These are phyloP conservation scores for Ryuthela nishihirai DNA, from an alignment of 2,888 invertebrate species.

Conservation along the genomic window DNA sequence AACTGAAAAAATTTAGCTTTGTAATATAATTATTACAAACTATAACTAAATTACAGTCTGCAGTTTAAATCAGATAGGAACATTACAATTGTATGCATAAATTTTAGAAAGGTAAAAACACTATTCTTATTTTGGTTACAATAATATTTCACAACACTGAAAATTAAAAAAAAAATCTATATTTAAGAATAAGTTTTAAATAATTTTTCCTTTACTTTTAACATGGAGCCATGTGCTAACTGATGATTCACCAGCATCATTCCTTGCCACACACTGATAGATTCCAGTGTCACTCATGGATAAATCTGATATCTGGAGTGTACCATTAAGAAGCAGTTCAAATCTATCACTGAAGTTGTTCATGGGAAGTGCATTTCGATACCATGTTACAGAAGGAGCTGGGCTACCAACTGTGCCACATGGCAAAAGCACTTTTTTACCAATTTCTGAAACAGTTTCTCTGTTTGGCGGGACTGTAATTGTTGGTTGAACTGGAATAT, in stretches of 20 bases:
- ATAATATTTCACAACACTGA: background rate
- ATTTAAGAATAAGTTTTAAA: no score
- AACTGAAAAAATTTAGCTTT: no score
- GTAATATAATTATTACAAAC: no score
- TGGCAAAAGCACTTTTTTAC: slow-evolving; percentile 43
- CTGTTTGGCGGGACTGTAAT: slow-evolving; percentile 13
- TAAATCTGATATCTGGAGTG: slow-evolving; percentile 72
- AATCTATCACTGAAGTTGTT: slow-evolving; percentile 23
- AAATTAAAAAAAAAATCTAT: background rate
- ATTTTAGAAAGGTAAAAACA: no score
- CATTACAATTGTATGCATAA: no score
- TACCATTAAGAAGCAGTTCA: slow-evolving; percentile 71
- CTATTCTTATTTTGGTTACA: background rate
- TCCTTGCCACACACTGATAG: slow-evolving; percentile 89
- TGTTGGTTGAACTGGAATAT: slow-evolving; percentile 19
- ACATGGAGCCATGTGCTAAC: slow-evolving; percentile 88
- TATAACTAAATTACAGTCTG: no score
- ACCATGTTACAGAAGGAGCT: slow-evolving; percentile 42
- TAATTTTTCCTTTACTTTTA: slow-evolving; percentile 96
- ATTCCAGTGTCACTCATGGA: slow-evolving; percentile 84
- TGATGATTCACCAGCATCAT: slow-evolving; percentile 85
- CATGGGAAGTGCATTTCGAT: slow-evolving; percentile 38
- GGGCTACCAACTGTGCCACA: slow-evolving; percentile 42
- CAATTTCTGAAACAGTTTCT: slow-evolving; percentile 41
- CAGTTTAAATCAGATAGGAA: no score